Conservation (phyloP, 2,113 vertebrate genomes). For the Lasiurus cinereus region DNA sequence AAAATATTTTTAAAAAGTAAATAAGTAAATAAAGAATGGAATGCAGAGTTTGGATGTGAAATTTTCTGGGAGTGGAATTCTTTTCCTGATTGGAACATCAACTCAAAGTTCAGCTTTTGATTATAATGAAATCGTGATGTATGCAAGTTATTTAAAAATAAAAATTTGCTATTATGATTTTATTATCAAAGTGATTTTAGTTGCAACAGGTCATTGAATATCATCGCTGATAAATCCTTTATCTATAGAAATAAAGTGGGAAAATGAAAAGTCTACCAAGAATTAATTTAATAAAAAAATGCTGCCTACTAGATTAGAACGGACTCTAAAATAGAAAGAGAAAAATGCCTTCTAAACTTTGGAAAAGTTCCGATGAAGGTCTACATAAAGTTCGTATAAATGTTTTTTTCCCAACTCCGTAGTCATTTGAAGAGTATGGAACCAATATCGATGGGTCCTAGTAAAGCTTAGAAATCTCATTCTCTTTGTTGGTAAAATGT, state of each 20-base stretch:
- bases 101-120: conserved; percentile 9
- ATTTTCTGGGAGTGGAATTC: background rate
- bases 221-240: conserved; percentile 3
- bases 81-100: background rate
- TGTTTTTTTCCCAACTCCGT: background rate
- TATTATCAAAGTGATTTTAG: conserved; percentile 16
- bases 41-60: background rate
- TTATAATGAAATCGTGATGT: conserved; percentile 37
- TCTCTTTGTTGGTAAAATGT: background rate
- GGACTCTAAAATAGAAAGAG: background rate
- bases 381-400: background rate
- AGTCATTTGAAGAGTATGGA: background rate
- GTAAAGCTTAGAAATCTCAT: conserved; percentile 12
- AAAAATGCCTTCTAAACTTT: conserved; percentile 16
- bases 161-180: background rate
- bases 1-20: too few species aligned
- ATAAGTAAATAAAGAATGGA: background rate
- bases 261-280: background rate
- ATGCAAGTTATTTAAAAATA: conserved; percentile 10
- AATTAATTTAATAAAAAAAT: conserved; percentile 26
- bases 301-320: background rate
- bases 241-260: conserved; percentile 27
- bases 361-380: background rate
- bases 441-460: background rate
- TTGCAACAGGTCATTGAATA: conserved; percentile 31